Conservation (phyloP, 2,797 vertebrate genomes). For the Sebastes elongatus region DNA sequence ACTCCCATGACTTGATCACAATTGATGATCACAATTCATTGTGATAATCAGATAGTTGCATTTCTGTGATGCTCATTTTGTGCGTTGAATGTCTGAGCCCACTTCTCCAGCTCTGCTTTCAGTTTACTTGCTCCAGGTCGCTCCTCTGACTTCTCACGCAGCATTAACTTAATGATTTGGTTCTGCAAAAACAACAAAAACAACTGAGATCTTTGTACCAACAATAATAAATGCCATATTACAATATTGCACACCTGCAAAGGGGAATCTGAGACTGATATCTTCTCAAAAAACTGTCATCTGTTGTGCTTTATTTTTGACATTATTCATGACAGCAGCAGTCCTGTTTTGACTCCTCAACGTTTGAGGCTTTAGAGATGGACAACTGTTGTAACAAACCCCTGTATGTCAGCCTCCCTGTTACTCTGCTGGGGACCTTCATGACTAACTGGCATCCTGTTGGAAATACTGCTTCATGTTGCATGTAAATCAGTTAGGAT, state of each 20-base stretch:
- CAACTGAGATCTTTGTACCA: background rate
- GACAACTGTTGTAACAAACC: background rate
- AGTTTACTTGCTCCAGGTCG: conserved; percentile 66
- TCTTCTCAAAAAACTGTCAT: background rate
- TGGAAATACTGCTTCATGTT: background rate
- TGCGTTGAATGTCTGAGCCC: accelerated
- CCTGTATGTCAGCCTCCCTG: background rate
- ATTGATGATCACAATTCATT: background rate
- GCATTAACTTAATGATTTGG: conserved; percentile 64
- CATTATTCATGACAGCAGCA: background rate
- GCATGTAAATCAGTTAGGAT: background rate
- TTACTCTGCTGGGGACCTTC: too few species aligned
- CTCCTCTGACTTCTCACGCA: conserved; percentile 49
- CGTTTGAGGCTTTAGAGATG: background rate
- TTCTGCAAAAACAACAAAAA: conserved; percentile 48
- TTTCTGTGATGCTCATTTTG: background rate
- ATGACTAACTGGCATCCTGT: too few species aligned
- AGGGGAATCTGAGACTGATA: accelerated
- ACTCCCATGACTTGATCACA: background rate
- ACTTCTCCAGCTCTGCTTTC: conserved; percentile 32
- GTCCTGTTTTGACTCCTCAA: too few species aligned
- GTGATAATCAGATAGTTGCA: conserved; percentile 37
- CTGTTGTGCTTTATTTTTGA: background rate
- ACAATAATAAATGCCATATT: background rate
- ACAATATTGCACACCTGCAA: background rate